Percentiles rank a stretch among this genome's conserved stretches.
Evolutionary conservation across 1,140 invertebrate genomes (phyloP).

Genomic region (Hermatobates lingyangjiaoensis): DNA sequence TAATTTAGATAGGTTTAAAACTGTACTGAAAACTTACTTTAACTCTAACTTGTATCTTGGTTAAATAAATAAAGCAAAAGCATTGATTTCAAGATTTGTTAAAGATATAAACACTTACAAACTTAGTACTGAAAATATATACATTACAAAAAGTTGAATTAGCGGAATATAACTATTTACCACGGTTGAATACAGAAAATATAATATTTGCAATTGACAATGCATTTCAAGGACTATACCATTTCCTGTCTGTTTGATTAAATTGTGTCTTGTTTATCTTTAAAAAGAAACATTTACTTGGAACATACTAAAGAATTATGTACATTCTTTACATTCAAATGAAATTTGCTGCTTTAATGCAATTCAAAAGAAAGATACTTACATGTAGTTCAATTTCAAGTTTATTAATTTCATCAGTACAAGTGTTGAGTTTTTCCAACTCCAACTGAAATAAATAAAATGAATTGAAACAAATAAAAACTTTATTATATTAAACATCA

Average conservation of each 20-base stretch:
- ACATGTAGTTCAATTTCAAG: slow-evolving; percentile 86
- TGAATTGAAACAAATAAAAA: no score
- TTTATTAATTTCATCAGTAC: slow-evolving; percentile 89
- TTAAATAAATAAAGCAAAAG: no score
- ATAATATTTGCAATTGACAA: background rate
- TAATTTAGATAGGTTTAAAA: no score
- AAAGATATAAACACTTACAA: no score
- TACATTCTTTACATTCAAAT: background rate
- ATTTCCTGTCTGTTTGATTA: background rate
- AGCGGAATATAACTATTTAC: background rate
- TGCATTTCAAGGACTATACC: background rate
- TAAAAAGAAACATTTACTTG: no score
- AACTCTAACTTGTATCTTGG: no score
- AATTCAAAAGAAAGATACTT: slow-evolving; percentile 29
- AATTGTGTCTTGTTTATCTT: no score
- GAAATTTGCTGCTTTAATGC: background rate
- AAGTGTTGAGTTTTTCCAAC: slow-evolving; percentile 81
- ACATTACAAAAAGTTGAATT: no score
- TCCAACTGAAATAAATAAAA: slow-evolving; percentile 57
- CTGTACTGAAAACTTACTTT: no score
- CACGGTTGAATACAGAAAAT: background rate
- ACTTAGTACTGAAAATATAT: no score
- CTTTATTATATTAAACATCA: no score
- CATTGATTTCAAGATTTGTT: no score
- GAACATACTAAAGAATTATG: background rate